Evolutionary conservation across 2,113 vertebrate genomes (phyloP), one percentile per base, ranked within the genome.

Genomic region (Benitochromis conjunctus): DNA sequence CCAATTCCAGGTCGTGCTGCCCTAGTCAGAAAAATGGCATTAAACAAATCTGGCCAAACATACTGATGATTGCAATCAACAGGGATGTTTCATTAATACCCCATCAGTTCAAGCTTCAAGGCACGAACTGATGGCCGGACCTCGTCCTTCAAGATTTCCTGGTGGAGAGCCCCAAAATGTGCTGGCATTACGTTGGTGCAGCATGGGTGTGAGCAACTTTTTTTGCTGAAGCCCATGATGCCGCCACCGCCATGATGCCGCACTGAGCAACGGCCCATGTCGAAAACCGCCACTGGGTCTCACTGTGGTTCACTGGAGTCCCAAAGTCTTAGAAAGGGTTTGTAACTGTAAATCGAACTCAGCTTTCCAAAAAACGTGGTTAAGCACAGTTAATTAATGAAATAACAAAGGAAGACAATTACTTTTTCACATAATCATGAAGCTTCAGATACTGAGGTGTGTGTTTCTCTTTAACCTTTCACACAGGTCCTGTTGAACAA

Each of bases 21-120:
- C 3, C 7, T 69, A 7, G 0, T 0, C 64, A 43, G 64, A 64
- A 69, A 69, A 41, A 69, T 4, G 0, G 36, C 7, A 13, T 13
- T 69, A 43, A 1, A 43, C 12, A 69, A 69, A 41, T 41, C 62
- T 66, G 62, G 62, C 3, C 62, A 66, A 66, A 41, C 62, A 66
- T n/a, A 21, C 36, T 2, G 62, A 41, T 5, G 62, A 66, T n/a
- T 4, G 3, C 6, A n/a, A 3, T 24, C 0, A 0, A 62, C 9
- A 62, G 2, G 5, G 58, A 3, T 62, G 34, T 7, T 64, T 36
- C 31, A n/a, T 64, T 36, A 64, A 64, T 36, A 36, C 31, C 6
- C 60, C 18, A 36, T 2, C 60, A 36, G 31, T 31, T 64, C 60
- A 12, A 36, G 60, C 60, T 36, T 12, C 31, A 12, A 36, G 0